phyloP scores from a whole-genome alignment of 2,888 invertebrate genomes.

The Mimumesa dahlbomi region DNA sequence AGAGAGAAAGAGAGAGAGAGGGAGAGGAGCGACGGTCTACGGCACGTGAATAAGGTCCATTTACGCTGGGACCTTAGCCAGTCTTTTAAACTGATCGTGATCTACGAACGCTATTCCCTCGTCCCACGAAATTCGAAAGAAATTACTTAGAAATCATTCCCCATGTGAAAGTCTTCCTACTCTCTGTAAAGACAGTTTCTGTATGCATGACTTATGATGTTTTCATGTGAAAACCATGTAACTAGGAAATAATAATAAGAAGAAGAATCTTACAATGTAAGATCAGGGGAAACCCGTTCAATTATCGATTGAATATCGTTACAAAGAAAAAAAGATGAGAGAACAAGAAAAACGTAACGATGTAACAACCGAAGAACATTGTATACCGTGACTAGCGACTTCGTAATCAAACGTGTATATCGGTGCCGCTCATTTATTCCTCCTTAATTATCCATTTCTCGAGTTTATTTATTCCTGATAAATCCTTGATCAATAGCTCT shows the following conservation, averaged over 20 bases:
- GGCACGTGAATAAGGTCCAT: constrained; percentile 64
- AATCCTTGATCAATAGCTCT: constrained; percentile 38
- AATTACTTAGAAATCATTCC: too few species aligned
- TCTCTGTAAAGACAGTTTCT: too few species aligned
- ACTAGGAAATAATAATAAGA: too few species aligned
- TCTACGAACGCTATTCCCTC: constrained; percentile 21
- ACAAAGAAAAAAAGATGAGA: too few species aligned
- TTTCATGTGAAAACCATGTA: too few species aligned
- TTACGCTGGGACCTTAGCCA: constrained; percentile 50
- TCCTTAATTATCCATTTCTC: constrained; percentile 30
- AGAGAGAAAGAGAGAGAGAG: constrained; percentile 30
- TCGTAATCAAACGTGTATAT: too few species aligned
- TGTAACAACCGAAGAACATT: neutral
- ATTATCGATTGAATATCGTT: too few species aligned
- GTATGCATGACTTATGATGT: too few species aligned
- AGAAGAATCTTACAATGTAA: too few species aligned
- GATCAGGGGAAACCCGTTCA: too few species aligned
- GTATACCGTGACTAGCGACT: too few species aligned
- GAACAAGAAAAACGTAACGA: neutral
- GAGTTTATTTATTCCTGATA: constrained; percentile 45
- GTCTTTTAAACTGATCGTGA: constrained; percentile 16
- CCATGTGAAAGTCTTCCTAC: too few species aligned
- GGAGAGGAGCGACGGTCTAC: constrained; percentile 16
- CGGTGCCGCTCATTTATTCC: constrained; percentile 5
- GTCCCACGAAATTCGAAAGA: constrained; percentile 17